Evolutionary conservation across 2,888 invertebrate species (phyloP).

Genomic region (Chouioia cunea): DNA sequence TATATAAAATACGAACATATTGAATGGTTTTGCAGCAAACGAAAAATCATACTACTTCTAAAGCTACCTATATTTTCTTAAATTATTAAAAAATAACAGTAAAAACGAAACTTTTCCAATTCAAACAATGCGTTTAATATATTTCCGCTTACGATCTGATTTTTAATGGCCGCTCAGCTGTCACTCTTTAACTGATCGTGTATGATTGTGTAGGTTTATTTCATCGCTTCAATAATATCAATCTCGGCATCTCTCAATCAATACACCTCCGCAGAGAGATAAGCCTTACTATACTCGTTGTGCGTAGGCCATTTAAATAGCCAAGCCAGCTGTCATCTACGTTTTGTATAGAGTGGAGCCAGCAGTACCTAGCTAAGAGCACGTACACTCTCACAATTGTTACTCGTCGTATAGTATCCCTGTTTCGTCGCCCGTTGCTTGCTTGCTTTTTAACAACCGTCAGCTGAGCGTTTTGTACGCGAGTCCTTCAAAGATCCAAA

Average conservation of each 20-base stretch:
- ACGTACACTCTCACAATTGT: conserved; percentile 14
- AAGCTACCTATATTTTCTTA: too few species aligned
- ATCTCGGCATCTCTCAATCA: conserved; percentile 23
- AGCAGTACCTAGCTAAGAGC: conserved; percentile 9
- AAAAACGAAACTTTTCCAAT: too few species aligned
- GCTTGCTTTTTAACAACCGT: conserved; percentile 53
- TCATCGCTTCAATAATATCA: conserved; percentile 1
- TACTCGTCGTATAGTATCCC: conserved; percentile 27
- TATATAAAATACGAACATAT: too few species aligned
- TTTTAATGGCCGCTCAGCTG: too few species aligned
- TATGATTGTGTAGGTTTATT: conserved; percentile 13
- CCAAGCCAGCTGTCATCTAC: conserved; percentile 50
- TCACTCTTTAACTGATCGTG: background rate
- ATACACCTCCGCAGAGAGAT: conserved; percentile 10
- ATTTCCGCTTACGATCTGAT: too few species aligned
- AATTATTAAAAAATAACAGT: too few species aligned
- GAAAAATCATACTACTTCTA: too few species aligned
- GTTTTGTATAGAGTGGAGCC: conserved; percentile 4
- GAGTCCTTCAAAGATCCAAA: background rate
- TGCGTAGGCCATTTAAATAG: conserved; percentile 46
- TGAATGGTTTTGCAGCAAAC: too few species aligned
- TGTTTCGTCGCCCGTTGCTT: conserved; percentile 51
- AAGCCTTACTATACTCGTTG: background rate
- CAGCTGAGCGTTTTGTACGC: conserved; percentile 22
- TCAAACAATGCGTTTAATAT: too few species aligned